These are phyloP conservation scores for Melanchra persicariae DNA, from an alignment of 2,888 invertebrate species.

Conservation along the genomic window DNA sequence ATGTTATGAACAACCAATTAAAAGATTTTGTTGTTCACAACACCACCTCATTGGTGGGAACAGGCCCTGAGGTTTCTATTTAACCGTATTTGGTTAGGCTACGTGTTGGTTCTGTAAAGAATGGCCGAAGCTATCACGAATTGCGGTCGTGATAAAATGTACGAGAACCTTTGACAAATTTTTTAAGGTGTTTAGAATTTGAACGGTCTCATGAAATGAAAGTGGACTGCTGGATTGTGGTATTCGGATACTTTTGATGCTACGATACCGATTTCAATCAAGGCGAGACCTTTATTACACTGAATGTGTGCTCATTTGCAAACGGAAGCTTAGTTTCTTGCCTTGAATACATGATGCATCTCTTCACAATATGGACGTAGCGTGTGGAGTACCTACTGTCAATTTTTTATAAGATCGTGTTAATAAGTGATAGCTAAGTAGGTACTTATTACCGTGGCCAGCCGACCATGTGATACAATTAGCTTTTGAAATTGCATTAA, in stretches of 20 bases:
- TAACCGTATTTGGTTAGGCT: background rate
- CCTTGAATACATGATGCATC: constrained; percentile 8
- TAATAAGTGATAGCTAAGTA: constrained; percentile 19
- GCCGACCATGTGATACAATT: constrained; percentile 14
- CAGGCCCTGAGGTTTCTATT: no score
- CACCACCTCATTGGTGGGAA: no score
- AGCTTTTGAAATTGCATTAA: constrained; percentile 13
- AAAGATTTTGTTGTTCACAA: background rate
- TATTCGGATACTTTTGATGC: background rate
- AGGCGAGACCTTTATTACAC: background rate
- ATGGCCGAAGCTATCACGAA: background rate
- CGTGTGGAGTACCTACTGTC: constrained; percentile 24
- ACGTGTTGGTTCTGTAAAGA: background rate
- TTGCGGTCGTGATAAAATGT: constrained; percentile 14
- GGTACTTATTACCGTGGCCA: constrained; percentile 24
- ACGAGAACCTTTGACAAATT: constrained; percentile 14
- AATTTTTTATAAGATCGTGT: constrained; percentile 22
- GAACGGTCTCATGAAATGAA: background rate
- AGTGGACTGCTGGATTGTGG: no score
- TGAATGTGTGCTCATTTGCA: constrained; percentile 21
- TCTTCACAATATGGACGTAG: background rate
- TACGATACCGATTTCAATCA: background rate
- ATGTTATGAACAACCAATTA: no score
- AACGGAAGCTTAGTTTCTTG: constrained; percentile 17
- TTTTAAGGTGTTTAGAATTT: background rate